phyloP scores from a whole-genome alignment of 53 echinoderm and acorn worm species.

The Paelopatides confundens region DNA sequence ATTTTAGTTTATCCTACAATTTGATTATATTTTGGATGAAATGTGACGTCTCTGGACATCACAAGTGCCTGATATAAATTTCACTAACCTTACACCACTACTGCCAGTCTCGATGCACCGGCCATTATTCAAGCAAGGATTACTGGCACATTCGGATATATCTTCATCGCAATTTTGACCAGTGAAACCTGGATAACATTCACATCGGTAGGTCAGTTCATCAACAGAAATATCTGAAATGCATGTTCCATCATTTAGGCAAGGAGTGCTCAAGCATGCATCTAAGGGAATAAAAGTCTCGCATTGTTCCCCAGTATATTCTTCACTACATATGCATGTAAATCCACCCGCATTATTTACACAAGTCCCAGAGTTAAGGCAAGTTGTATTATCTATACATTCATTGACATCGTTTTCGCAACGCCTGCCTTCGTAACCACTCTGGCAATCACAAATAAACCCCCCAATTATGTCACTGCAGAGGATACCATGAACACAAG shows the following conservation, averaged over 20 bases:
- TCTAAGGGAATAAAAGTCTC: slow-evolving; percentile 30
- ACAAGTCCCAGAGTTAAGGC: slow-evolving; percentile 12
- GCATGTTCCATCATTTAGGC: slow-evolving; percentile 64
- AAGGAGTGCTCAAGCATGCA: slow-evolving; percentile 63
- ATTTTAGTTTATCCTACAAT: too few relatives aligned
- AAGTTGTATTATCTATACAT: too few relatives aligned
- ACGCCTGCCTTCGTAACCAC: slow-evolving; percentile 58
- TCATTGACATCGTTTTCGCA: slow-evolving; percentile 65
- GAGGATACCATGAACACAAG: slow-evolving; percentile 57
- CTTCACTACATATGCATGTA: slow-evolving; percentile 57
- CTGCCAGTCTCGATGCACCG: slow-evolving; percentile 18
- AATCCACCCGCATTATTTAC: slow-evolving; percentile 44
- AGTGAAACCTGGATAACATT: slow-evolving; percentile 60
- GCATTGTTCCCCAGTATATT: slow-evolving; percentile 62
- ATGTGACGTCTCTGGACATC: too few relatives aligned
- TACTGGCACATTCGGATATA: slow-evolving; percentile 63
- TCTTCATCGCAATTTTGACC: slow-evolving; percentile 66
- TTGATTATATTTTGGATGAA: too few relatives aligned
- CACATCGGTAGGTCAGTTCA: slow-evolving; percentile 47
- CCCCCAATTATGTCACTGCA: slow-evolving; percentile 66
- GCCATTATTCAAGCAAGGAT: slow-evolving; percentile 71
- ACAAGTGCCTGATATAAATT: too few relatives aligned
- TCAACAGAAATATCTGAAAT: slow-evolving; percentile 30
- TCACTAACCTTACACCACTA: too few relatives aligned
- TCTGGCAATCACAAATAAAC: slow-evolving; percentile 55